Base-by-base conservation (phyloP, 2,888 invertebrate genomes). In the Chrysopilus asiliformis region DNA sequence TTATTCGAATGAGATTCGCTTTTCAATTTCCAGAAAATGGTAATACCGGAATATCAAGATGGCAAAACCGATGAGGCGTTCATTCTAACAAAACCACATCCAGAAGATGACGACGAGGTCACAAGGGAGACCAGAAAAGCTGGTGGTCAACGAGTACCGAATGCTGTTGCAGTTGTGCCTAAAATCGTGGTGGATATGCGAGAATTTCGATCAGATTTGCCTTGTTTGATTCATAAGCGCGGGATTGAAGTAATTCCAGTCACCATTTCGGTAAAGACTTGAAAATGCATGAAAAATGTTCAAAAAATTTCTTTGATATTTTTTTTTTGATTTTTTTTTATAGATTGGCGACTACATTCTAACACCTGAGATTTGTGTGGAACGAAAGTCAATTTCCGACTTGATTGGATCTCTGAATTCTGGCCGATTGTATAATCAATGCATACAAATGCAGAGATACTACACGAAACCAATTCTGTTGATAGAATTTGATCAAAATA, bases 341-440 rank as follows among this genome's bases (percentile, higher is more conserved):
- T 50, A 87, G 84, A 80, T 98, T 40, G 98, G 97, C 1, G 98
- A 98, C 65, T 98, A 99, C 57, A 90, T 98, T 53, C 67, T 99
- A 12, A 90, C 95, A 0, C 90, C 94, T 0, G 90, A 94, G 15
- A 85, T 95, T 45, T 95, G 97, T 54, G 83, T 98, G 13, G 98
- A 99, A 65, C 71, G 98, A 34, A 98, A 98, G 64, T 91, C 91
- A 32, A 73, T 97, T 44, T 90, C 89, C 5, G 97, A 98, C 70
- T 68, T 98, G 46, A 90, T 95, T 50, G 91, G 93, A 5, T 97
- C 97, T 0, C 67, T 98, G 19, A 86, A 90, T 61, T 87, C 84
- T 28, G 98, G 98, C 1, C 76, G 98, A 12, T 71, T 98, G 18
- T 95, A 91, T 64, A 87, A 86, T 55, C 98, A 99, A 63, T 87